These are phyloP conservation scores for Callithrix jacchus DNA, from an alignment of 2,113 vertebrate species.

Conservation along the genomic window DNA sequence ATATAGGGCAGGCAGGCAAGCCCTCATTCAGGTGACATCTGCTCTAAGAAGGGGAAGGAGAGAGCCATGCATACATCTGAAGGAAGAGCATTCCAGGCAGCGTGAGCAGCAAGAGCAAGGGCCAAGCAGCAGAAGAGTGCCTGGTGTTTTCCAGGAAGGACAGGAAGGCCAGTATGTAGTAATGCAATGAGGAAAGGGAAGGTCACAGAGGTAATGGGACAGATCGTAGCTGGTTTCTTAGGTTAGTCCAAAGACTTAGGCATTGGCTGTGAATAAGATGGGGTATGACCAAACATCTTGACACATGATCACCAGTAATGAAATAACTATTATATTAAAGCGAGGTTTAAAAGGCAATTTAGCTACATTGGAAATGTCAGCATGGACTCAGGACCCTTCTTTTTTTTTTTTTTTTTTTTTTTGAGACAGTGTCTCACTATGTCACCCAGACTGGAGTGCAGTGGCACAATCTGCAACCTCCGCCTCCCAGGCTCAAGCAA, in stretches of 20 bases:
- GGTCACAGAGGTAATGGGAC: not conserved
- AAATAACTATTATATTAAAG: not conserved
- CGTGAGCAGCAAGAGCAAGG: not conserved
- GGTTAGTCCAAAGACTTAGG: not conserved
- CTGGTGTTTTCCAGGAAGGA: not conserved
- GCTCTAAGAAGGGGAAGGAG: not conserved
- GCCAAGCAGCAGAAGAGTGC: not conserved
- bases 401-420: no score
- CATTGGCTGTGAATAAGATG: not conserved
- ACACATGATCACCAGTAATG: not conserved
- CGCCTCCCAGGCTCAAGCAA: no score
- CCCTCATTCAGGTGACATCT: not conserved
- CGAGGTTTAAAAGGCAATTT: not conserved
- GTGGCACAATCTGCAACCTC: no score
- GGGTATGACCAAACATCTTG: not conserved
- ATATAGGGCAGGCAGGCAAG: not conserved
- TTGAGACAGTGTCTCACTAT: no score
- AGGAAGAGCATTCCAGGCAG: not conserved
- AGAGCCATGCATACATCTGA: not conserved
- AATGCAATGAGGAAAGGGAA: not conserved
- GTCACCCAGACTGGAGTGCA: no score
- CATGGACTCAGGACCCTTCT: not conserved
- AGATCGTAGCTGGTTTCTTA: not conserved
- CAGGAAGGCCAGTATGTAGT: not conserved
- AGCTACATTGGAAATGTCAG: not conserved